Percentiles rank a stretch among this genome's conserved stretches.
These are phyloP conservation scores for Anguilla marmorata DNA, from an alignment of 2,797 vertebrate genomes.

Conservation along the genomic window DNA sequence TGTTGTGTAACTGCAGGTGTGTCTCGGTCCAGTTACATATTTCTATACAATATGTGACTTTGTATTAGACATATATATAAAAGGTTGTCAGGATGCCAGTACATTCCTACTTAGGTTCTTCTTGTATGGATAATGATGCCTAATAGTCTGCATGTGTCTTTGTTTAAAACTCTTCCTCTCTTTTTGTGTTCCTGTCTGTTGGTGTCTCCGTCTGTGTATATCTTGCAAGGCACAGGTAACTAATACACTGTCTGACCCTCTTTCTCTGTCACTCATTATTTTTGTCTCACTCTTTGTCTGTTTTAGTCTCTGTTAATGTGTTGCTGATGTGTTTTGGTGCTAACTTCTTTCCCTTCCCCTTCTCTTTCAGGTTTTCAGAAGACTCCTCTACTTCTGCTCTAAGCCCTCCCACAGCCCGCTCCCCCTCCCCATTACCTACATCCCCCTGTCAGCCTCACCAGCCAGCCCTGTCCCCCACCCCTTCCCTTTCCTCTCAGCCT, in stretches of 20 bases:
- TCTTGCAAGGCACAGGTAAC: conserved; percentile 20
- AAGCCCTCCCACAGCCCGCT: conserved; percentile 67
- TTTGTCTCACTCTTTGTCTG: conserved; percentile 17
- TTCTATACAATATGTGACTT: conserved; percentile 3
- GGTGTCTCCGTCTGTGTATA: conserved; percentile 16
- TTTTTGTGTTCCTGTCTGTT: conserved; percentile 24
- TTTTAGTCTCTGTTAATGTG: conserved; percentile 23
- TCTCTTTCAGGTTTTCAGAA: conserved; percentile 69
- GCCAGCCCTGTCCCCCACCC: conserved; percentile 65
- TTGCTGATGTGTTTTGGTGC: background rate
- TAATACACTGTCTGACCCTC: conserved; percentile 15
- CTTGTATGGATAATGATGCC: conserved; percentile 2
- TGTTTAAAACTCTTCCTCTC: conserved; percentile 26
- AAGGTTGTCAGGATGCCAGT: background rate
- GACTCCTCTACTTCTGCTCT: conserved; percentile 66
- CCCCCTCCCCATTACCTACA: conserved; percentile 68
- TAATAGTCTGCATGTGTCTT: conserved; percentile 11
- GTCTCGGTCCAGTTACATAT: conserved; percentile 15
- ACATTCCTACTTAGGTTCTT: conserved; percentile 13
- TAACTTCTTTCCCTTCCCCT: conserved; percentile 43
- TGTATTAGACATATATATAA: background rate
- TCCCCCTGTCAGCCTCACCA: conserved; percentile 70
- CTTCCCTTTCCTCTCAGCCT: conserved; percentile 36
- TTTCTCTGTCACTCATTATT: background rate
- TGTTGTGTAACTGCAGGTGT: conserved; percentile 5